Evolutionary conservation across 2,888 invertebrate genomes (phyloP).

Genomic region (Pachliopta kotzebuea): DNA sequence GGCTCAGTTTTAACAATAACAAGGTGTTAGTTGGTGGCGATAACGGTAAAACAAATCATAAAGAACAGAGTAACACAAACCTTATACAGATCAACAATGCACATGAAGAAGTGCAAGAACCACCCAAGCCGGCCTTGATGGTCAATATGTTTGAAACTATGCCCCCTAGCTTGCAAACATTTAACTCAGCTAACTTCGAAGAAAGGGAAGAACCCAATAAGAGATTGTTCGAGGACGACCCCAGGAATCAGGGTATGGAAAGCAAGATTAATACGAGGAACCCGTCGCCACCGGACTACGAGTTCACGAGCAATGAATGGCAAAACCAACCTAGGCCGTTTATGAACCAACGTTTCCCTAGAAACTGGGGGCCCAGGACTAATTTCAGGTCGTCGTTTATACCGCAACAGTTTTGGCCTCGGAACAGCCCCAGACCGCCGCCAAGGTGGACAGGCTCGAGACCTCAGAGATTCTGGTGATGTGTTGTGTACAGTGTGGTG

Average conservation of each 20-base stretch:
- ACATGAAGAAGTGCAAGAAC: conserved; percentile 32
- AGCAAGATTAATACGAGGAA: conserved; percentile 33
- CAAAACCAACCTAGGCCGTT: conserved; percentile 38
- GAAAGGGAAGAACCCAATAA: conserved; percentile 39
- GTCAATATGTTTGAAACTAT: conserved; percentile 64
- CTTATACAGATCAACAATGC: conserved; percentile 51
- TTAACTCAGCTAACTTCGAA: conserved; percentile 1
- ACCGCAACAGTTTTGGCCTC: conserved; percentile 52
- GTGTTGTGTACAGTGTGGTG: conserved; percentile 31
- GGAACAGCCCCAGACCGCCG: conserved; percentile 60
- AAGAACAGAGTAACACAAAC: conserved; percentile 47
- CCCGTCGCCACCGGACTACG: conserved; percentile 42
- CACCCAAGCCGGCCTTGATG: conserved; percentile 47
- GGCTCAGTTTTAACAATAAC: conserved; percentile 69
- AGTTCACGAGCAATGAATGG: conserved; percentile 48
- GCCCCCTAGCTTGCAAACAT: conserved; percentile 49
- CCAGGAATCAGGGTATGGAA: conserved; percentile 46
- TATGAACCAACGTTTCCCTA: conserved; percentile 58
- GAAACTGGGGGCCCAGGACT: conserved; percentile 66
- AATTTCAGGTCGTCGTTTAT: conserved; percentile 50
- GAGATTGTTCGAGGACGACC: conserved; percentile 54
- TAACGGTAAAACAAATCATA: conserved; percentile 48
- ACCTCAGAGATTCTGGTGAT: conserved; percentile 74
- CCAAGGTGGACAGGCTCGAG: conserved; percentile 64
- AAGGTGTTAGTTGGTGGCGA: conserved; percentile 70